Evolutionary conservation across 2,888 invertebrate genomes (phyloP).

Genomic region (Tanytarsus gracilentus): DNA sequence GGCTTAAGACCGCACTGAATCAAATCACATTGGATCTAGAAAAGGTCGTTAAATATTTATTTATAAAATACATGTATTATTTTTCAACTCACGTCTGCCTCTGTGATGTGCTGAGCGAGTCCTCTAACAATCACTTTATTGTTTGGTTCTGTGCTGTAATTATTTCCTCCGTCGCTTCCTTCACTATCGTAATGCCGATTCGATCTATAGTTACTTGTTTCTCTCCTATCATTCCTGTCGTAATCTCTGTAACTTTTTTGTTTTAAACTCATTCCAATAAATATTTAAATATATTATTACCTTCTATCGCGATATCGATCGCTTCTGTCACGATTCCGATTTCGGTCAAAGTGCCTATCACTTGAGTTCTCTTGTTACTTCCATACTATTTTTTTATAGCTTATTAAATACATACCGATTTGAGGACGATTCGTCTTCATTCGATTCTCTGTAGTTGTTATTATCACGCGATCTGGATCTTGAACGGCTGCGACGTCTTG

Average conservation of each 20-base stretch:
- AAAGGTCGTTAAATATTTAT: constrained; percentile 33
- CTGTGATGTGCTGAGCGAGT: constrained; percentile 63
- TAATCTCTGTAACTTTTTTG: neutral
- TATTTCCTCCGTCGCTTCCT: constrained; percentile 20
- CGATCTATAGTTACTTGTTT: neutral
- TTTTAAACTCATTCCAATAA: neutral
- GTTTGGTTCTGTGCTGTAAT: constrained; percentile 41
- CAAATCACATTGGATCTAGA: constrained; percentile 68
- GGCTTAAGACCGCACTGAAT: constrained; percentile 64
- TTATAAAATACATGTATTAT: neutral
- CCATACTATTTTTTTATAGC: neutral
- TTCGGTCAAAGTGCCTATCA: constrained; percentile 5
- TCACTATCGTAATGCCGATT: constrained; percentile 25
- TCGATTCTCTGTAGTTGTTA: neutral
- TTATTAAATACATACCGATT: constrained; percentile 14
- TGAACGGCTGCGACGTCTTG: constrained; percentile 9
- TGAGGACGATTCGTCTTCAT: constrained; percentile 20
- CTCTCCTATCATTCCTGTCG: neutral
- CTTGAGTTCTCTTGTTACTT: constrained; percentile 6
- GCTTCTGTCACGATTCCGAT: constrained; percentile 17
- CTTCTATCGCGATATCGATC: constrained; percentile 17
- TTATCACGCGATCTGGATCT: constrained; percentile 20
- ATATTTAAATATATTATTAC: neutral
- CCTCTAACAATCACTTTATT: constrained; percentile 69
- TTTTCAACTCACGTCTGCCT: constrained; percentile 57